These are phyloP conservation scores for Nephrotoma appendiculata DNA, from an alignment of 2,888 invertebrate genomes.

Conservation along the genomic window DNA sequence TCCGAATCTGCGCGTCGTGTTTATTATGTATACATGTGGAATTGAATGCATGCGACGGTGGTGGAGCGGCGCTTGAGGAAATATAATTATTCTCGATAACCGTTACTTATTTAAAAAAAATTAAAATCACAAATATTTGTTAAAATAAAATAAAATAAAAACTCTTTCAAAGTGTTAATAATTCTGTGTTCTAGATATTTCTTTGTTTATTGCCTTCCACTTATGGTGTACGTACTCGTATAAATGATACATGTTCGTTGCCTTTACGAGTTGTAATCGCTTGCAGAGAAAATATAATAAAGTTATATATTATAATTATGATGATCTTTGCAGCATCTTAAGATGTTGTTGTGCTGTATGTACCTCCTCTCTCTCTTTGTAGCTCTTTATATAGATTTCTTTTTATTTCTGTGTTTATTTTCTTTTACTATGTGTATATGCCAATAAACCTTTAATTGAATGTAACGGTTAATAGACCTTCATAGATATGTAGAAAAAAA, in stretches of 20 bases:
- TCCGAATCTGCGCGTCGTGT: no score
- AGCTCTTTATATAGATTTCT: background rate
- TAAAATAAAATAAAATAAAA: background rate
- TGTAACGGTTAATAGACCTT: background rate
- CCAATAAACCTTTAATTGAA: slow-evolving; percentile 2
- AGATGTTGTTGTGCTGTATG: background rate
- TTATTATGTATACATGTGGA: background rate
- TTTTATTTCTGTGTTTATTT: background rate
- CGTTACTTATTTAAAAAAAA: background rate
- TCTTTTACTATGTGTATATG: background rate
- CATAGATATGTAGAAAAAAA: background rate
- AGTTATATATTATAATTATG: background rate
- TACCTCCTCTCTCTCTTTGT: background rate
- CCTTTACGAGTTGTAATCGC: background rate
- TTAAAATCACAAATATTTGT: background rate
- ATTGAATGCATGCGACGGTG: background rate
- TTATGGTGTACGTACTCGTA: background rate
- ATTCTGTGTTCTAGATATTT: background rate
- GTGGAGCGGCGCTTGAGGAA: background rate
- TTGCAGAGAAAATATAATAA: background rate
- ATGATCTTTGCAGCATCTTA: background rate
- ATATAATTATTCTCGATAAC: background rate
- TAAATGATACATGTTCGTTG: background rate
- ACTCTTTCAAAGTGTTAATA: background rate
- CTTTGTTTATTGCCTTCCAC: background rate